A percentile compares a stretch with the other conserved stretches of the same genome.
Evolutionary conservation across 2,113 vertebrate species (phyloP).

Genomic region (Maccullochella peelii): DNA sequence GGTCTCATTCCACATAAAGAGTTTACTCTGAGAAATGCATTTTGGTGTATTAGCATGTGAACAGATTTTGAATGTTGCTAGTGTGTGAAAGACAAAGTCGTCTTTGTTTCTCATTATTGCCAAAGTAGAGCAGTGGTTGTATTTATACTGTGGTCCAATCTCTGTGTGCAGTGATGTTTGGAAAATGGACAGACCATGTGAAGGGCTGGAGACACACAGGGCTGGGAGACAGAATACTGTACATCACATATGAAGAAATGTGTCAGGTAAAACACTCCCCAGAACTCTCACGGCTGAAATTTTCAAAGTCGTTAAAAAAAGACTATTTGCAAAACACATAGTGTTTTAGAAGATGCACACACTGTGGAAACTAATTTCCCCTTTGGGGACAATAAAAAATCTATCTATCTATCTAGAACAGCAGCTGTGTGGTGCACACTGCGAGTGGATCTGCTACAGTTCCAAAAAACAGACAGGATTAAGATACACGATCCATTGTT

Average conservation of each 20-base stretch:
- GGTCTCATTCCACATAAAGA: neutral
- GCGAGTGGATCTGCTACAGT: neutral
- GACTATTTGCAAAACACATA: neutral
- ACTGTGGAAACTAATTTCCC: no score
- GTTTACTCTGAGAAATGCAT: neutral
- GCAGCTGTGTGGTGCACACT: neutral
- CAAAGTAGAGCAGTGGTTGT: neutral
- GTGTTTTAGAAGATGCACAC: no score
- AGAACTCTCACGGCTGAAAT: neutral
- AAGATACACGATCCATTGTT: no score
- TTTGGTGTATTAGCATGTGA: neutral
- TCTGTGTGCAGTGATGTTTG: slow-evolving; percentile 79
- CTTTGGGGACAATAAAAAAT: no score
- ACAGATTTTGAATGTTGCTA: neutral
- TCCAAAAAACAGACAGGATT: neutral
- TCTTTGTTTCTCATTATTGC: neutral
- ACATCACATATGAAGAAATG: slow-evolving; percentile 85
- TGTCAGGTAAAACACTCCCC: slow-evolving; percentile 68
- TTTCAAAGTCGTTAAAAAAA: neutral
- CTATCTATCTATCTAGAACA: no score
- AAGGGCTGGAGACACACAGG: slow-evolving; percentile 81
- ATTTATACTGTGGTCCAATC: neutral
- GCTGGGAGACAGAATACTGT: slow-evolving; percentile 81
- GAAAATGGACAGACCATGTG: slow-evolving; percentile 86
- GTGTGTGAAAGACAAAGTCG: neutral